Conservation (phyloP, 2,888 invertebrate species). For the Andrena flavipes region DNA sequence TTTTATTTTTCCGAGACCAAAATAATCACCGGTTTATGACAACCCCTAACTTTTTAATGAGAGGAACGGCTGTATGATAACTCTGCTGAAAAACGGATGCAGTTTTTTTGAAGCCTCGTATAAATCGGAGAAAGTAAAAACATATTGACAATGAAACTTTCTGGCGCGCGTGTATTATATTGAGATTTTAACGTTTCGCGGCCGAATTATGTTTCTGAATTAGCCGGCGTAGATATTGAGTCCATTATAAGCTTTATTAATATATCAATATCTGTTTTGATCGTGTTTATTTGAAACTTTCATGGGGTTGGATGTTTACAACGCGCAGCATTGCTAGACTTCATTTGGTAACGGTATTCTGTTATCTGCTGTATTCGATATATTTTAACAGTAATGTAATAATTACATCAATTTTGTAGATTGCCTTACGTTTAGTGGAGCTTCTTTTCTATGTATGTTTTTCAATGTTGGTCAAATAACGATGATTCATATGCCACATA, state of each 20-base stretch:
- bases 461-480: background rate
- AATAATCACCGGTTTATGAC: background rate
- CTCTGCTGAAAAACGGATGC: background rate
- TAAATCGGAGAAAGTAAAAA: conserved; percentile 15
- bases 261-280: background rate
- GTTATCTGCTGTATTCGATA: background rate
- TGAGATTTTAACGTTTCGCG: background rate
- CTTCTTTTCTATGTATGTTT: background rate
- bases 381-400: background rate
- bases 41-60: background rate
- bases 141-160: conserved; percentile 13
- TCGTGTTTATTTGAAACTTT: background rate
- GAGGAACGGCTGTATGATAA: background rate
- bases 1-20: background rate
- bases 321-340: background rate
- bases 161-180: background rate
- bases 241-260: background rate
- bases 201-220: background rate
- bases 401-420: background rate
- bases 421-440: background rate
- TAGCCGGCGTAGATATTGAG: background rate
- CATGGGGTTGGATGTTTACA: background rate
- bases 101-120: background rate
- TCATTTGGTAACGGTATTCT: background rate
- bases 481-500: background rate